Evolutionary conservation across 2,797 vertebrate genomes (phyloP).

Genomic region (Silurus aristotelis): DNA sequence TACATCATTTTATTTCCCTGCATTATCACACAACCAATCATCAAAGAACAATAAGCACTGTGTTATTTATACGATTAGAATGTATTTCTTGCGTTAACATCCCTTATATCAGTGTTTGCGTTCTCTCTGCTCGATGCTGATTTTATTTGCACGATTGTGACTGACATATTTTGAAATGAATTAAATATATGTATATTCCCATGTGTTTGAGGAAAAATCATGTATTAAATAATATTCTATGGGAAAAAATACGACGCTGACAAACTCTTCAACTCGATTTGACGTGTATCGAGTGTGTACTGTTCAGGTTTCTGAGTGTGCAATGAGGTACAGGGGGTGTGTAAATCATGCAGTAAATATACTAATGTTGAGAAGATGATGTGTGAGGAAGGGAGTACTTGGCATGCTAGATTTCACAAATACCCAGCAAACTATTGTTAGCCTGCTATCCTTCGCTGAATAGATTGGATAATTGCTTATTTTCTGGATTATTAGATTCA

Average conservation of each 20-base stretch:
- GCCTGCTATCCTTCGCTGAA: too few relatives aligned
- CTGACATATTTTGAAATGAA: conserved; percentile 21
- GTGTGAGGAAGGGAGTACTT: too few relatives aligned
- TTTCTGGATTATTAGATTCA: too few relatives aligned
- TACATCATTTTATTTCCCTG: not conserved
- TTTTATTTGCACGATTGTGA: conserved; percentile 12
- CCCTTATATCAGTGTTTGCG: not conserved
- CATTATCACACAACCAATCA: too few relatives aligned
- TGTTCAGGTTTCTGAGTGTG: conserved; percentile 25
- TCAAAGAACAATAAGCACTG: not conserved
- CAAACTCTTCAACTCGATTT: not conserved
- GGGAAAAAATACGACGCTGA: not conserved
- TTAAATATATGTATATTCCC: not conserved
- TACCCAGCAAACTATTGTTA: too few relatives aligned
- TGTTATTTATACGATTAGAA: not conserved
- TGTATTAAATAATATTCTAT: conserved; percentile 16
- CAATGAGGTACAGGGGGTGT: conserved; percentile 12
- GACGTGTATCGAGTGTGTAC: conserved; percentile 36
- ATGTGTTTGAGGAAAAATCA: not conserved
- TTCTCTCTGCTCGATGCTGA: not conserved
- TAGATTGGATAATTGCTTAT: too few relatives aligned
- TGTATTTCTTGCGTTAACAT: not conserved
- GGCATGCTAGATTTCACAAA: too few relatives aligned
- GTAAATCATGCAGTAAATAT: not conserved
- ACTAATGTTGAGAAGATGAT: not conserved